Base-by-base conservation (phyloP, 2,888 invertebrate genomes). In the Sialis fuliginosa region DNA sequence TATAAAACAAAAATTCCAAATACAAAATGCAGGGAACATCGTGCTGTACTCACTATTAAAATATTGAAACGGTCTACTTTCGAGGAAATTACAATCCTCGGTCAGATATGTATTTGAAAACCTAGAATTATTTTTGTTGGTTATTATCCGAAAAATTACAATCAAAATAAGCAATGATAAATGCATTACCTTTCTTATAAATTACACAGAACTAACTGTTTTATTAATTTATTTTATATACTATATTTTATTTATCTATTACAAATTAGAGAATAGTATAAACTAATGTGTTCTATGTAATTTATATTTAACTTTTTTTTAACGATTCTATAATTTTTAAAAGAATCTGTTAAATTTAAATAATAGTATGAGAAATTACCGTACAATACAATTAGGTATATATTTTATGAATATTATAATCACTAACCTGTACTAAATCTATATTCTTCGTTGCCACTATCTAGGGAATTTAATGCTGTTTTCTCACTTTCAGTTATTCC, bases 401-500 rank as follows among this genome's bases (percentile, higher is more conserved):
- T 10, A 10, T 39, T 39, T 41, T n/a, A 34, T 41, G n/a, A 33
- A 48, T 34, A 30, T 32, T 37, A n/a, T 45, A 43, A 6, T 35
- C 33, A 49, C 52, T 54, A 62, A 74, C 74, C 73, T 72, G 73
- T 70, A 64, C 71, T 70, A 62, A 70, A 69, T 64, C 67, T 67
- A 63, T 67, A 73, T 57, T 73, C 77, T 60, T 77, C 77, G 57
- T 73, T 75, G 53, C 76, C 75, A 63, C 74, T 75, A 60, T 77
- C 74, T 54, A 77, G 65, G 47, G 75, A 75, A 61, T 77, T 76
- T 53, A 77, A 63, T 57, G 71, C 70, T 55, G 70, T 67, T 55
- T 74, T 74, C 57, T 81, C 80, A 9, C 75, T 76, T 56, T 78
- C 78, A n/a, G 75, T 78, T 48, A 77, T 70, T 60, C 77, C 79